phyloP scores from a whole-genome alignment of 2,888 invertebrate species.

The Dryomyza anilis region DNA sequence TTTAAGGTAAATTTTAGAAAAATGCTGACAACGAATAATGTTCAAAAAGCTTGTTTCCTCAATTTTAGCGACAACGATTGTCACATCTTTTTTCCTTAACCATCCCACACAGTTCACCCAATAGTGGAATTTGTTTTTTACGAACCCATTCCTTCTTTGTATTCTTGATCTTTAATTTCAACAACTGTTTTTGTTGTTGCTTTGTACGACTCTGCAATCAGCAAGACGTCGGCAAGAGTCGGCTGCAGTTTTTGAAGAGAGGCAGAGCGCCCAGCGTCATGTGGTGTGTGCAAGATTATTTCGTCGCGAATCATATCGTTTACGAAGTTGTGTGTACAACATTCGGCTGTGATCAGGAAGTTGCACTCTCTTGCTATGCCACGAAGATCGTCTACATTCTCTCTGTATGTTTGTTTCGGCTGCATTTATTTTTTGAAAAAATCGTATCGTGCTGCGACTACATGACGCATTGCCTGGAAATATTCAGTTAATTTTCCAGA shows the following conservation, averaged over 20 bases:
- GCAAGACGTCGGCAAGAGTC: conserved; percentile 30
- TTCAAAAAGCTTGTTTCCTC: neutral
- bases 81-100: conserved; percentile 17
- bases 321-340: conserved; percentile 28
- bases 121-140: conserved; percentile 14
- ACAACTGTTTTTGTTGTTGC: conserved; percentile 31
- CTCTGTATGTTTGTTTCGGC: conserved; percentile 30
- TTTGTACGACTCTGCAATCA: conserved; percentile 32
- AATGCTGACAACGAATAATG: neutral
- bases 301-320: conserved; percentile 35
- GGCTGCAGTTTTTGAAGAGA: conserved; percentile 32
- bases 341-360: conserved; percentile 28
- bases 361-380: conserved; percentile 33
- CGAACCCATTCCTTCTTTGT: conserved; percentile 23
- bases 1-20: conserved; percentile 1
- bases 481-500: conserved; percentile 16
- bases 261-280: conserved; percentile 32
- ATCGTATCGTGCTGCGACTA: no score
- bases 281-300: conserved; percentile 31
- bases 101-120: conserved; percentile 25
- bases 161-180: conserved; percentile 21
- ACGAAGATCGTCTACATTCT: conserved; percentile 29
- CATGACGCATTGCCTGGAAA: conserved; percentile 23
- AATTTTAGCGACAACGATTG: conserved; percentile 14
- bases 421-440: conserved; percentile 15